phyloP scores from a whole-genome alignment of 2,113 vertebrate genomes.

The Cyrtonyx montezumae region DNA sequence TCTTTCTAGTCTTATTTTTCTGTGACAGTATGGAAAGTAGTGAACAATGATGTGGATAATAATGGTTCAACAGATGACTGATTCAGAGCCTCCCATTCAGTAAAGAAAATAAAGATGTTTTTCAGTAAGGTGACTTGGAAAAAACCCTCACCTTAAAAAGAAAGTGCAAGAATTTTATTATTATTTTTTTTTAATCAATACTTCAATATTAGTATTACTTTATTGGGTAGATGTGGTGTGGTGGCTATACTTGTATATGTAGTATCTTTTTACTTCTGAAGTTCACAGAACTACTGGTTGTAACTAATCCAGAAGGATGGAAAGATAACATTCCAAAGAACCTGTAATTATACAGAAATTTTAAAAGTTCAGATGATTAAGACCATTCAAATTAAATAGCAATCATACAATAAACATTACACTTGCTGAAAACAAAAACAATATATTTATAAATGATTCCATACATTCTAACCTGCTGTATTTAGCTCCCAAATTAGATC shows the following conservation, averaged over 20 bases:
- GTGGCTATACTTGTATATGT: background rate
- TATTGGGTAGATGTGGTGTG: background rate
- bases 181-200: background rate
- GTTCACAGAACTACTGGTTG: background rate
- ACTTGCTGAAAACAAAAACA: background rate
- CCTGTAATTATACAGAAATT: background rate
- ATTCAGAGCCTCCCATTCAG: background rate
- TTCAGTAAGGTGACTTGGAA: background rate
- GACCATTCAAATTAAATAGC: background rate
- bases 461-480: background rate
- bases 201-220: background rate
- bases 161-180: background rate
- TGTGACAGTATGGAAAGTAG: background rate
- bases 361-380: background rate
- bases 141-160: background rate
- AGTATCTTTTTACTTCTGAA: background rate
- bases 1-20: background rate
- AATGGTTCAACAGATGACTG: background rate
- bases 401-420: background rate
- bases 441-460: background rate
- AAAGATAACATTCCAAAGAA: background rate
- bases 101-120: background rate
- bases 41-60: background rate
- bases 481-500: background rate
- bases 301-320: background rate